Percentiles rank a stretch among this genome's conserved stretches.
Conservation (phyloP, 2,113 vertebrate species). For the Actinemys pallida region DNA sequence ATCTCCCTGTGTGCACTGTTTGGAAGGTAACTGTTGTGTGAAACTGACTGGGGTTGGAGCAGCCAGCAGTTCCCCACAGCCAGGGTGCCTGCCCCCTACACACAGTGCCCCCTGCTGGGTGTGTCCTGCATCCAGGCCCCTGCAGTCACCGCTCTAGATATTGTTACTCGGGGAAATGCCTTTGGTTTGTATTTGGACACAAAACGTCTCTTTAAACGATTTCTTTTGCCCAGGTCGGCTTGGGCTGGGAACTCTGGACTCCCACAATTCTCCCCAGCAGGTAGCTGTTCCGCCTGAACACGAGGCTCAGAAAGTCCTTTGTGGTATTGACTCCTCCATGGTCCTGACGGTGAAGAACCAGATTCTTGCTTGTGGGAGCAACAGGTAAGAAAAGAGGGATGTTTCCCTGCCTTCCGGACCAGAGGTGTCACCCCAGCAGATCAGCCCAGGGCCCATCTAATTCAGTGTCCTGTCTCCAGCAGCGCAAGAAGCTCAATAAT, state of each 20-base stretch:
- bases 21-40: background rate
- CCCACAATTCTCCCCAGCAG: slow-evolving; percentile 91
- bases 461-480: background rate
- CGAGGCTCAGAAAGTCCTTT: slow-evolving; percentile 90
- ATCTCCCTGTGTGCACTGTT: background rate
- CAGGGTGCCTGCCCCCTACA: background rate
- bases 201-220: background rate
- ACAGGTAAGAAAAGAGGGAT: slow-evolving; percentile 82
- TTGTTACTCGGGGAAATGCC: background rate
- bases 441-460: background rate
- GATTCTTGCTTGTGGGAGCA: slow-evolving; percentile 95
- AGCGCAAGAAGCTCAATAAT: background rate
- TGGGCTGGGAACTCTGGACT: slow-evolving; percentile 90
- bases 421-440: background rate
- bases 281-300: slow-evolving; percentile 86
- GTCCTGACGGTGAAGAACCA: slow-evolving; percentile 87
- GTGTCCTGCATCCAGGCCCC: background rate
- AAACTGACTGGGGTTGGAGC: background rate
- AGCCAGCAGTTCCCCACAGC: background rate
- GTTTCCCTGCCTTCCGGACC: background rate
- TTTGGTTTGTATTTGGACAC: background rate
- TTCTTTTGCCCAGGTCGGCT: slow-evolving; percentile 86
- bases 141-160: background rate
- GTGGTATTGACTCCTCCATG: slow-evolving; percentile 96
- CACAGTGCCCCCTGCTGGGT: background rate